Base-by-base conservation (phyloP, 2,113 vertebrate species). In the Gavia stellata region DNA sequence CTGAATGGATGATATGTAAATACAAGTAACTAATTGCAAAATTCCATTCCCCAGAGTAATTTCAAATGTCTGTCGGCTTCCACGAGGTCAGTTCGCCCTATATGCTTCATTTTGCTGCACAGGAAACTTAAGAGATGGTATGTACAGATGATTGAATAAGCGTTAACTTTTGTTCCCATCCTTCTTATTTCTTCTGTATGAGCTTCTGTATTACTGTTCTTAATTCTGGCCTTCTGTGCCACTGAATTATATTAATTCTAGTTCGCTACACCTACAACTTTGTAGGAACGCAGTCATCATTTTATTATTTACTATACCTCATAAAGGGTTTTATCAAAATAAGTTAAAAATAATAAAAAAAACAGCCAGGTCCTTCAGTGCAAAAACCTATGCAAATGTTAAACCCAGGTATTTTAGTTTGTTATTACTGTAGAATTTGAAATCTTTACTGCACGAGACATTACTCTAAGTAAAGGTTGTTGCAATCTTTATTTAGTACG, bases 401-500 rank as follows among this genome's bases (percentile, higher is more conserved):
- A 92, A 87, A 96, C 11, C 7, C 21, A 38, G 31, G n/a, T 66
- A 83, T 85, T 90, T 86, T 44, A 81, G 59, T 71, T 50, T 71
- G 38, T 61, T 82, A 62, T 73, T 68, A 93, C 18, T 52, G 40
- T 45, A 70, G 53, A 83, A 62, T 86, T 38, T 90, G 53, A 96
- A 92, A 58, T 62, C 81, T 94, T 59, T 59, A 47, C 42, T 18
- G 65, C 85, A 81, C 71, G 82, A 91, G 58, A 83, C 50, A 84
- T 83, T 95, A 81, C 23, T 95, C 72, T 56, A 88, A 88, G 68
- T 56, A 92, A 96, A 96, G 34, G 70, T 55, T 45, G 8, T 79
- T 92, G 73, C 55, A 96, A 90, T 84, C 86, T 87, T 94, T 92
- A 95, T 96, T 93, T 94, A 94, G 89, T 90, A 63, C 10, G 7